Evolutionary conservation across 2,888 invertebrate species (phyloP).

Genomic region (Leucania comma): DNA sequence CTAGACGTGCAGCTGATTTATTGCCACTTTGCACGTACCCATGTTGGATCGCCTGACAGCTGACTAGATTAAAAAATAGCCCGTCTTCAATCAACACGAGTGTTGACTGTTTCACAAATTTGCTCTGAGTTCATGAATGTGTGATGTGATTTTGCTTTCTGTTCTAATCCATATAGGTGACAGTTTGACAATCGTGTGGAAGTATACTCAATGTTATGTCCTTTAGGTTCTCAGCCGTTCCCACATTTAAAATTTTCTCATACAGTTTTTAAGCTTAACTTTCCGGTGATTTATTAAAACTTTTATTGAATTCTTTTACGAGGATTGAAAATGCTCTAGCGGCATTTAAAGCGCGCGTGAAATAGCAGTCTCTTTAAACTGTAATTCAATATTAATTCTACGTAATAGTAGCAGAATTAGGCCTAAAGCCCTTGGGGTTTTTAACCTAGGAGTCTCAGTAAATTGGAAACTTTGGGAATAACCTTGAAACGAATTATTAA

Average conservation of each 20-base stretch:
- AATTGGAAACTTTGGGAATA: slow-evolving; percentile 11
- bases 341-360: slow-evolving; percentile 4
- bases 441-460: neutral
- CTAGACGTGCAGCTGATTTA: slow-evolving; percentile 57
- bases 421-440: slow-evolving; percentile 1
- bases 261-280: neutral
- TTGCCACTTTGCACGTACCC: slow-evolving; percentile 54
- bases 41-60: slow-evolving; percentile 49
- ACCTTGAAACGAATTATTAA: slow-evolving; percentile 23
- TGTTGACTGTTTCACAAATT: slow-evolving; percentile 31
- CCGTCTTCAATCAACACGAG: slow-evolving; percentile 40
- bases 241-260: no score
- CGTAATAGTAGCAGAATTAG: slow-evolving; percentile 7
- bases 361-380: slow-evolving; percentile 8
- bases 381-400: slow-evolving; percentile 12
- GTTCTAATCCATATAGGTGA: neutral
- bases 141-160: slow-evolving; percentile 35
- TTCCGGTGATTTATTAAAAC: slow-evolving; percentile 11
- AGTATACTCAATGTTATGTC: slow-evolving; percentile 7
- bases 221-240: neutral
- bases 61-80: slow-evolving; percentile 56
- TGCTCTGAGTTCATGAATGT: slow-evolving; percentile 34
- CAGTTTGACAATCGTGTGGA: slow-evolving; percentile 20
- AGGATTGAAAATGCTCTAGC: slow-evolving; percentile 5
- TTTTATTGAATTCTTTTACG: slow-evolving; percentile 28